Evolutionary conservation across 2,797 vertebrate species (phyloP), one percentile per base, ranked within the genome.

Genomic region (Hemibagrus guttatus): DNA sequence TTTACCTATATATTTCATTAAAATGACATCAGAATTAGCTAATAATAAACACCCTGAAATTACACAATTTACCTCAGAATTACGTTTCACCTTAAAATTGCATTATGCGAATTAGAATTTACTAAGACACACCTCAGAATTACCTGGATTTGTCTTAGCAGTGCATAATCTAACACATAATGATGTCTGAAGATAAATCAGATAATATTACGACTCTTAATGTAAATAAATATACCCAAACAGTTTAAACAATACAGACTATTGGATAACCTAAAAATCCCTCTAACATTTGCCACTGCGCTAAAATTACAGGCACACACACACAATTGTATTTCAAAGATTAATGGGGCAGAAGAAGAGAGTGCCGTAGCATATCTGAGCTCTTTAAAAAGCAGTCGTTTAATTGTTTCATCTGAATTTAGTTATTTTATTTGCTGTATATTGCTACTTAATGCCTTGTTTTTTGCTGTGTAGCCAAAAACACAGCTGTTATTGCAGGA

Each of bases 321-420:
- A 74, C 46, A 76, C n/a, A 76, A 84, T 91, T 90, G 63, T 91
- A 93, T 91, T 82, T 52, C 59, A 68, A 54, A 13, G 91, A 86
- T 92, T 94, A 94, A 94, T 94, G 92, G 91, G 87, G 92, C 91
- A 90, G 89, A 90, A 88, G 88, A 91, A 87, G 92, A 85, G 86
- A n/a, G 59, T 81, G 79, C 39, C 91, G 88, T 89, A 89, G 85
- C 83, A 78, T 86, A 64, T 71, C 88, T 61, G 46, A 42, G 42
- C 46, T 85, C 72, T 72, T 89, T 71, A 84, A 87, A 68, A 87
- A 82, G 82, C 78, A 74, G 64, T 84, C 64, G 74, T 80, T 87
- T 74, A 59, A 84, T 74, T 81, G 69, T 75, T 74, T 88, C 84
- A 59, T 84, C 74, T 86, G 72, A 85, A 76, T 85, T 76, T 56